Evolutionary conservation across 2,888 invertebrate genomes (phyloP), one percentile per base, ranked within the genome.

Genomic region (Apodemia mormo): DNA sequence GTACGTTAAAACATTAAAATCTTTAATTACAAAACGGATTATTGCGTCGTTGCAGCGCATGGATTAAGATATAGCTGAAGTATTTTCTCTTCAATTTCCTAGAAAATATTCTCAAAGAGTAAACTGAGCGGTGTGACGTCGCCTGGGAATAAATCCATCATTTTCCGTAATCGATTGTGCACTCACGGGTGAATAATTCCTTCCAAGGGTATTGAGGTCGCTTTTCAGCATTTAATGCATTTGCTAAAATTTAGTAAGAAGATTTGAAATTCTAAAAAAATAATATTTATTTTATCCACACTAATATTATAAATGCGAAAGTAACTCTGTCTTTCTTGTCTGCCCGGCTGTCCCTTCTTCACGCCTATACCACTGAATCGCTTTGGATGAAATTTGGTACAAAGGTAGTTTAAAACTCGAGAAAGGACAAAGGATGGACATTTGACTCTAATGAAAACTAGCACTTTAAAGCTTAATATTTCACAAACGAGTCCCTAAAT

Each of bases 81-180:
- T 54, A 29, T 56, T 56, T 56, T 56, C 56, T 56, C 56, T 29
- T 56, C 22, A 73, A 71, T 72, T 71, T 72, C 66, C 66, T 29
- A 74, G 72, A 72, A 69, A 74, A 74, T 72, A 73, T 67, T 75
- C 72, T 70, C 49, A 10, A 49, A 72, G 67, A 70, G 69, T 70
- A 70, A 71, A 70, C 65, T 40, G 68, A 71, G 69, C 72, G 65
- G 67, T 71, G 67, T 40, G 54, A 45, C 14, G 68, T 68, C 69
- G 69, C 67, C 72, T 61, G 67, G 67, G 71, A 67, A 73, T 70
- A 81, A 81, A 87, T 88, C 82, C 84, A 85, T 87, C 87, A 85
- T 81, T 74, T 76, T 72, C 71, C 45, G 72, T 85, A 86, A 88
- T 85, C 85, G 87, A 85, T 71, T 81, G 82, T 76, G 79, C 84